Evolutionary conservation across 1,140 invertebrate genomes (phyloP).

Genomic region (Lineus longissimus): DNA sequence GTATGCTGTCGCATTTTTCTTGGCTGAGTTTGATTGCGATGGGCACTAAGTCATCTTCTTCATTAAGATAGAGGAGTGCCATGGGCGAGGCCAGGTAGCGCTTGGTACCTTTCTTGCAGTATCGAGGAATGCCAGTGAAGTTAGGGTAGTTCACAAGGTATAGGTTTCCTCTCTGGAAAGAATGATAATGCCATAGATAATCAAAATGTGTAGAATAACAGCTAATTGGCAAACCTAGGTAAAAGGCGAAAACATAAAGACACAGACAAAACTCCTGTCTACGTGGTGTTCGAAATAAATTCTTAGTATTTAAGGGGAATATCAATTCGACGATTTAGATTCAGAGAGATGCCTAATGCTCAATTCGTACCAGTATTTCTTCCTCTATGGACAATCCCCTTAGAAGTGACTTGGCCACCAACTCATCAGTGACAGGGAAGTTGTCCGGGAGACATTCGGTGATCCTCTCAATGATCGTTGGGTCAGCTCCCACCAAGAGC

Average conservation of each 20-base stretch:
- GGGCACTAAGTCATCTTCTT: background rate
- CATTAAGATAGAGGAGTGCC: background rate
- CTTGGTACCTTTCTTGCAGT: background rate
- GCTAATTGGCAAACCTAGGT: background rate
- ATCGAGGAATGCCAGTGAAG: background rate
- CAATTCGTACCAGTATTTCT: background rate
- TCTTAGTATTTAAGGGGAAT: background rate
- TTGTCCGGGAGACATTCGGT: background rate
- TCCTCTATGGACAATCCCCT: background rate
- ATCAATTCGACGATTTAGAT: background rate
- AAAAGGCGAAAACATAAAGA: background rate
- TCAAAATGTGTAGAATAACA: background rate
- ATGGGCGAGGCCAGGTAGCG: background rate
- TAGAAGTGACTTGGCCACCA: background rate
- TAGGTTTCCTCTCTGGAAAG: background rate
- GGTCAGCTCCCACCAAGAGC: background rate
- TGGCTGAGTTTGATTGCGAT: background rate
- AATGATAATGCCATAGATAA: background rate
- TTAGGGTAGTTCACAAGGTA: background rate
- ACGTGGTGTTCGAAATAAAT: background rate
- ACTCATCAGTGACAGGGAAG: background rate
- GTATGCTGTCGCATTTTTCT: background rate
- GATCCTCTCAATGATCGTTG: background rate
- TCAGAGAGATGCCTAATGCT: background rate
- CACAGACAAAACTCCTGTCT: background rate